Percentiles rank a stretch among this genome's conserved stretches.
Evolutionary conservation across 2,113 vertebrate species (phyloP).

Genomic region (Melanerpes formicivorus): DNA sequence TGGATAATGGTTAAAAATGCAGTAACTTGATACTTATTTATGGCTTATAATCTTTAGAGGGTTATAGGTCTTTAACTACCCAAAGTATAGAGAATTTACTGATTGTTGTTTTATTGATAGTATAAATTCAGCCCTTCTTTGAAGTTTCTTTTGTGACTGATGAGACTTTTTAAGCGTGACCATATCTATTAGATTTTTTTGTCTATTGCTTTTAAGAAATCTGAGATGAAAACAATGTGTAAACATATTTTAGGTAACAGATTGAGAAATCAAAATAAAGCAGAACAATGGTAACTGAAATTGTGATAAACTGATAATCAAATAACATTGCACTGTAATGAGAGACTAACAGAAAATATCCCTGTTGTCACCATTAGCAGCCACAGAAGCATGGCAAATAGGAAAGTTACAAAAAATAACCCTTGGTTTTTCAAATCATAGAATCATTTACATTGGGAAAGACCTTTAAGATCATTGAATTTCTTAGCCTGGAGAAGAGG

Average conservation of each 20-base stretch:
- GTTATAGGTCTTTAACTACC: constrained; percentile 51
- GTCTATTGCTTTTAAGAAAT: neutral
- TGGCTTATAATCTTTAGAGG: constrained; percentile 25
- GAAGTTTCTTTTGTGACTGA: constrained; percentile 24
- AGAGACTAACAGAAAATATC: neutral
- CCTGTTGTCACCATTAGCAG: neutral
- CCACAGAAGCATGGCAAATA: neutral
- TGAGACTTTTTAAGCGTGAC: constrained; percentile 22
- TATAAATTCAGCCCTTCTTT: constrained; percentile 18
- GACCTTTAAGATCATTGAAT: too few relatives aligned
- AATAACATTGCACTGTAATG: neutral
- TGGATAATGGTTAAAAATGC: constrained; percentile 39
- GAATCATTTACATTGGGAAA: too few relatives aligned
- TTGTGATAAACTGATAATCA: neutral
- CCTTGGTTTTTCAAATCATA: neutral
- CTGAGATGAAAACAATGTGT: neutral
- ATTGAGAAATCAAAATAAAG: neutral
- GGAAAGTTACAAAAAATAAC: neutral
- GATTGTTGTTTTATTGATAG: constrained; percentile 31
- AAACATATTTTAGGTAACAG: neutral
- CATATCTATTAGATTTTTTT: constrained; percentile 24
- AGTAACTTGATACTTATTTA: constrained; percentile 51
- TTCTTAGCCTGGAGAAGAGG: too few relatives aligned
- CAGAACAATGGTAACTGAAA: neutral
- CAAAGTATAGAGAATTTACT: constrained; percentile 49